Evolutionary conservation across 1,140 invertebrate species (phyloP), one percentile per base, ranked within the genome.

Genomic region (Drosophila miranda): DNA sequence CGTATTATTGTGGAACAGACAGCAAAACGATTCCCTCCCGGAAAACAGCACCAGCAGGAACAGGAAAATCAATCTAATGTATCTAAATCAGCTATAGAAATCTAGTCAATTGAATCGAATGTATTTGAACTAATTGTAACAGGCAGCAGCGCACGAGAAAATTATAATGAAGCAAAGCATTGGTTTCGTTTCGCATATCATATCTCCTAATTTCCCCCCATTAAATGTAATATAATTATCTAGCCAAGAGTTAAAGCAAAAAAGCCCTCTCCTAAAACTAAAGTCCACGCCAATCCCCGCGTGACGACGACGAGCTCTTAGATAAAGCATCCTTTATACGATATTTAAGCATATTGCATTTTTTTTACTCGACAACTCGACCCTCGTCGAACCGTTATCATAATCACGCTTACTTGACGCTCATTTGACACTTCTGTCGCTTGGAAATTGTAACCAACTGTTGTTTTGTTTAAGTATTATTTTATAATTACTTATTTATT

Each of bases 81-180:
- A 83, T 79, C 62, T 83, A 84, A 38, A 38, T 38, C 66, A 79
- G 69, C 79, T 86, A 80, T 84, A 74, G 81, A 87, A 86, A 86
- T 86, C 81, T 86, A 86, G 81, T 86, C 81, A 86, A 86, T 86
- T 86, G 81, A 86, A 86, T 86, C 81, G 74, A 86, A 87, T 86
- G 78, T 81, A 86, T 87, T 38, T 86, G 73, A 64, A 86, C 82
- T 78, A 86, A 84, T 74, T 67, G 52, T 86, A 77, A 75, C 46
- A 59, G 67, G 56, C 59, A 76, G 56, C 59, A 76, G 44, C 60
- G 42, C 41, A 50, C 34, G 44, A 53, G 30, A 51, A 82, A 63
- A 53, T 59, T 51, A 71, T 67, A 44, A 30, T 50, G 59, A 51
- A 54, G 23, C 66, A 43, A 43, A 55, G 52, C 28, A 77, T 86